Evolutionary conservation across 2,888 invertebrate genomes (phyloP).

Genomic region (Calliopum simillimum): DNA sequence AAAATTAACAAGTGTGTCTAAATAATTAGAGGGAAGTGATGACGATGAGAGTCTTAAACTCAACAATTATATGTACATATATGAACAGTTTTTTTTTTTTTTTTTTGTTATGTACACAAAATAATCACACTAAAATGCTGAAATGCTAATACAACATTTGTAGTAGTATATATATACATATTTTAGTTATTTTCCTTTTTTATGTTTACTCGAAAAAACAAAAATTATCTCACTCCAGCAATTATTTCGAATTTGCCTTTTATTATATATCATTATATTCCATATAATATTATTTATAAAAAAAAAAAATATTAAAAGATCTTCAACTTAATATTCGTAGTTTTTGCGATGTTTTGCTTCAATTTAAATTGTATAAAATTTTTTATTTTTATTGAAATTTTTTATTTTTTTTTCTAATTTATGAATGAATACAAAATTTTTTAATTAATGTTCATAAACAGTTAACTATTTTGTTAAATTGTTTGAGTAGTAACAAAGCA

Average conservation of each 20-base stretch:
- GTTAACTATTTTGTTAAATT: slow-evolving; percentile 1
- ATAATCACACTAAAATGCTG: not conserved
- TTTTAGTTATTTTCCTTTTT: slow-evolving; percentile 8
- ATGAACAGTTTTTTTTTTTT: not conserved
- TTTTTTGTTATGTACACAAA: not conserved
- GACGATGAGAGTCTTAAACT: slow-evolving; percentile 5
- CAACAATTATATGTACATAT: slow-evolving; percentile 13
- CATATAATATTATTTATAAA: slow-evolving; percentile 22
- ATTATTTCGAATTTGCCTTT: slow-evolving; percentile 5
- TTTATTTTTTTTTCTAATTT: not conserved
- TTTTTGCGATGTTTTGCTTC: not conserved
- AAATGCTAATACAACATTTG: slow-evolving; percentile 3
- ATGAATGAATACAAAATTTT: not conserved
- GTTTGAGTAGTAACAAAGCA: not conserved
- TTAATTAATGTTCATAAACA: not conserved
- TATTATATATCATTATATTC: slow-evolving; percentile 18
- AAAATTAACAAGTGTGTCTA: slow-evolving; percentile 24
- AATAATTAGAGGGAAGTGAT: slow-evolving; percentile 12
- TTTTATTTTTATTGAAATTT: not conserved
- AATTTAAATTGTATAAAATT: slow-evolving; percentile 3
- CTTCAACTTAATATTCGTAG: slow-evolving; percentile 1
- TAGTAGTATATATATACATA: not conserved
- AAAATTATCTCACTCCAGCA: not conserved
- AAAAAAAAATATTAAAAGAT: slow-evolving; percentile 13
- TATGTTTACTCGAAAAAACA: not conserved